A percentile compares a stretch with the other conserved stretches of the same genome.
Evolutionary conservation across 2,888 invertebrate species (phyloP).

Genomic region (Volucella bombylans): DNA sequence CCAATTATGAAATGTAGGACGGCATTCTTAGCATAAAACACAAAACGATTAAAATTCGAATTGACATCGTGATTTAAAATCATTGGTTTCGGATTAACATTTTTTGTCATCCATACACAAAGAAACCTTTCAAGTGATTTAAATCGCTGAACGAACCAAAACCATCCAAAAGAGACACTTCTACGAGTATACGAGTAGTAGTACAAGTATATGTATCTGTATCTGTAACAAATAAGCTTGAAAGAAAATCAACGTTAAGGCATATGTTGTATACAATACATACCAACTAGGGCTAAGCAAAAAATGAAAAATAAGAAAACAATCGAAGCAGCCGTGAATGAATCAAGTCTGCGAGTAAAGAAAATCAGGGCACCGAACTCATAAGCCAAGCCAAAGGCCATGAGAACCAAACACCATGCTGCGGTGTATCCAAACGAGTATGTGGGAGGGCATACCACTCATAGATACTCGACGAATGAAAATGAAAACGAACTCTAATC

Average conservation of each 20-base stretch:
- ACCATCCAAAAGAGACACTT: not conserved
- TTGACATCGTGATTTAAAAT: slow-evolving; percentile 58
- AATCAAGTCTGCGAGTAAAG: slow-evolving; percentile 42
- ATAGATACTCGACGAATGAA: slow-evolving; percentile 30
- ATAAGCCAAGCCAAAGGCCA: slow-evolving; percentile 68
- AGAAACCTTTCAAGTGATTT: slow-evolving; percentile 64
- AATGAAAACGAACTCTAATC: slow-evolving; percentile 62
- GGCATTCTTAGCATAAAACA: slow-evolving; percentile 24
- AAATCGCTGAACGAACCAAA: slow-evolving; percentile 34
- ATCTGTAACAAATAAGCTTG: not conserved
- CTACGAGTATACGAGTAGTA: not conserved
- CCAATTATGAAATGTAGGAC: slow-evolving; percentile 51
- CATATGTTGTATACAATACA: not conserved
- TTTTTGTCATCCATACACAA: slow-evolving; percentile 34
- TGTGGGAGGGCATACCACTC: slow-evolving; percentile 50
- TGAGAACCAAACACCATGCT: slow-evolving; percentile 37
- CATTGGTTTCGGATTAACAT: slow-evolving; percentile 66
- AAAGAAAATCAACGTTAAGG: slow-evolving; percentile 50
- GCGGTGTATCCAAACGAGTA: not conserved
- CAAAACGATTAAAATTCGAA: slow-evolving; percentile 3
- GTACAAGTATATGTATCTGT: slow-evolving; percentile 1
- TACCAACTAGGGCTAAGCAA: slow-evolving; percentile 54
- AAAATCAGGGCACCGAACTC: slow-evolving; percentile 69
- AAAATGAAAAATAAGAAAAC: not conserved
- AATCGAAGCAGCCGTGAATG: slow-evolving; percentile 52